Evolutionary conservation across 1,140 invertebrate species (phyloP).

Genomic region (Temnothorax nylanderi): DNA sequence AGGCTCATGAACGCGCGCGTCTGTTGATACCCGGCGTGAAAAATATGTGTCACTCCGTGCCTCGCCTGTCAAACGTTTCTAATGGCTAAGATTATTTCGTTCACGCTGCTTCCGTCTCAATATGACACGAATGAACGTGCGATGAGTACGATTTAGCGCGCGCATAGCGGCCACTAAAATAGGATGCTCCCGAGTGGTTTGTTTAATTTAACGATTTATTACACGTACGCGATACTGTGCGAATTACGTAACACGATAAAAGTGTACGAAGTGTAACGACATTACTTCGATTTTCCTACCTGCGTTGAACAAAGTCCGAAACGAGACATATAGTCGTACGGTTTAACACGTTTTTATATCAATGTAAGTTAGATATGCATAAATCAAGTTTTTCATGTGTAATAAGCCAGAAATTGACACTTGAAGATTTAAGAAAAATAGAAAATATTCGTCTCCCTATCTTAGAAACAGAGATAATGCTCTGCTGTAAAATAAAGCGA

Average conservation of each 20-base stretch:
- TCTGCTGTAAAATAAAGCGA: background rate
- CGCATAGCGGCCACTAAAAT: slow-evolving; percentile 1
- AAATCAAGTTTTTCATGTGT: background rate
- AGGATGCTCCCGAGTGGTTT: slow-evolving; percentile 16
- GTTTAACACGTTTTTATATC: background rate
- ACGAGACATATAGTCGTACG: background rate
- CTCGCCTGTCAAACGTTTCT: slow-evolving; percentile 50
- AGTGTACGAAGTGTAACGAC: slow-evolving; percentile 13
- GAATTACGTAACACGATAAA: slow-evolving; percentile 41
- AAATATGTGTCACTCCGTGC: slow-evolving; percentile 46
- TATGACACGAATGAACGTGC: slow-evolving; percentile 56
- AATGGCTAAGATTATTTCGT: slow-evolving; percentile 58
- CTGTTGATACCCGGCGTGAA: background rate
- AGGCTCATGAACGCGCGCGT: background rate
- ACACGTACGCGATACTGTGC: background rate
- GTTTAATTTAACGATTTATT: slow-evolving; percentile 52
- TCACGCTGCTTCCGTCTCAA: slow-evolving; percentile 52
- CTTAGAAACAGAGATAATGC: background rate
- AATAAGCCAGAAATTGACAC: background rate
- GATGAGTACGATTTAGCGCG: slow-evolving; percentile 48
- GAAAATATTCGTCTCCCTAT: background rate
- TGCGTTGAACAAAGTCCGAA: background rate
- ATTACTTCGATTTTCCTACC: background rate
- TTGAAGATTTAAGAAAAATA: background rate
- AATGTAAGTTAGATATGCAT: background rate